Base-by-base conservation (phyloP, 2,113 vertebrate species). In the zebrafish (Danio rerio) region DNA sequence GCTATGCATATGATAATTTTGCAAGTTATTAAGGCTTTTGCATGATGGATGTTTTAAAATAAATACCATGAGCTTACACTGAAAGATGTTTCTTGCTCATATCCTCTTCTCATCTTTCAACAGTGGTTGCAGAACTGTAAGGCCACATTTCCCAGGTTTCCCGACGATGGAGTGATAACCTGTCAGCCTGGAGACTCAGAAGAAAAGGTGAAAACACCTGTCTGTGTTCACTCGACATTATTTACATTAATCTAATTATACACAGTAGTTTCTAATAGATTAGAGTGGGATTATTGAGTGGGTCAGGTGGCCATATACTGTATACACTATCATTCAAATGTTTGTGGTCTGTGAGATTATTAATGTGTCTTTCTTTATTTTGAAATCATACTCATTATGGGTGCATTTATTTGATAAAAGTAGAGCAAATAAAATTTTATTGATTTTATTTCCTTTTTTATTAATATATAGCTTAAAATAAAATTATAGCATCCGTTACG, bases 41-140 rank as follows among this genome's bases (percentile, higher is more conserved):
- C 31, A 31, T 31, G 31, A 31, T 31, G 31, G 31, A 31, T 31
- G 31, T 31, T 31, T 31, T 31, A 31, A 31, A 31, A 31, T 31
- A 31, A 31, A 31, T 2, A 1, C 31, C 31, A 31, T 31, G 2
- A 15, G 1, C 55, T 49, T 1, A 53, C 56, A 70, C 18, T 15
- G 69, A 55, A 31, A 31, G 31, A 31, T 3, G 31, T 31, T 31
- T 21, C n/a, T 3, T 9, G 9, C 16, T 8, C 50, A 13, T 65
- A 43, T 70, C 9, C 53, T 58, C 20, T 50, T 15, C 2, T n/a
- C 85, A n/a, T 80, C 10, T 4, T 9, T 73, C 88, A 53, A 52
- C 16, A 99, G 98, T 99, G 98, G 98, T 92, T 99, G 86, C 96
- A 95, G 88, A 99, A 98, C 87, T 99, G 98, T 89, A 99, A 97